Conservation (phyloP, 2,888 invertebrate species). For the Tipula unca region DNA sequence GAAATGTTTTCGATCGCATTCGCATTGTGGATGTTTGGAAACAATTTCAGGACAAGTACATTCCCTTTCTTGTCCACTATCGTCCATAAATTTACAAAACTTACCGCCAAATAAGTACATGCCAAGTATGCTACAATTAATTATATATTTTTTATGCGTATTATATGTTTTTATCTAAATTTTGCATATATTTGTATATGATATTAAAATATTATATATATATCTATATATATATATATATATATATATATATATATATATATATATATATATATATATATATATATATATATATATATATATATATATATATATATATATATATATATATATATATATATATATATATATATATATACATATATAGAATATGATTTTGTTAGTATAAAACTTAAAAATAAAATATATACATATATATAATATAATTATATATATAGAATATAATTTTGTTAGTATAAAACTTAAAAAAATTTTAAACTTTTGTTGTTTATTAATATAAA, state of each 20-base stretch:
- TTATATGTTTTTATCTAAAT: conserved; percentile 14
- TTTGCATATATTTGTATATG: not conserved
- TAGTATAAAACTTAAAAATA: not conserved
- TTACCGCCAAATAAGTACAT: conserved; percentile 99
- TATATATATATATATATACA: too few relatives aligned
- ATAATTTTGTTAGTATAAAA: conserved; percentile 8
- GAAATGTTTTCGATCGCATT: conserved; percentile 97
- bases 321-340: too few relatives aligned
- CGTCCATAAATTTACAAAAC: conserved; percentile 96
- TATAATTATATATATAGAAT: not conserved
- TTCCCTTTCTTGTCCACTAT: conserved; percentile 65
- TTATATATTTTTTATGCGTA: conserved; percentile 14
- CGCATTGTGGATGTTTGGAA: conserved; percentile 80
- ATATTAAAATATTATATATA: not conserved
- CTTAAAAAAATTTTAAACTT: not conserved
- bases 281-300: too few relatives aligned
- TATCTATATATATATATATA: too few relatives aligned
- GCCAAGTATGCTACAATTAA: conserved; percentile 78
- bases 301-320: too few relatives aligned
- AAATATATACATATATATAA: too few relatives aligned
- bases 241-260: too few relatives aligned
- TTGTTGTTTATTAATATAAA: not conserved
- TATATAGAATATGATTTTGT: not conserved
- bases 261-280: too few relatives aligned
- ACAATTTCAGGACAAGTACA: conserved; percentile 91